Conservation (phyloP, 64 coral and sea anemone genomes). For the Pocillopora damicornis region DNA sequence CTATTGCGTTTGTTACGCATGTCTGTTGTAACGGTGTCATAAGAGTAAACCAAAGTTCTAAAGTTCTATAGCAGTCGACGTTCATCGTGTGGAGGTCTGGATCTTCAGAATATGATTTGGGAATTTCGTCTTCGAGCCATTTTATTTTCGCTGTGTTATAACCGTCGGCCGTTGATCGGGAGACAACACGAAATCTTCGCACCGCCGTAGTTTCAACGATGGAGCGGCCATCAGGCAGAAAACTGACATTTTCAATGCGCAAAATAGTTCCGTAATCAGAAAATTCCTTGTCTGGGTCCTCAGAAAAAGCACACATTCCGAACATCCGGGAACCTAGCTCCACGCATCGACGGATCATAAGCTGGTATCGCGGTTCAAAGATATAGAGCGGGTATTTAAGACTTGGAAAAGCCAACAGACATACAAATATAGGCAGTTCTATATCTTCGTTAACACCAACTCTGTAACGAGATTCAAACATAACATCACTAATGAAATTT, state of each 20-base stretch:
- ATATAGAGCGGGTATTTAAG: slow-evolving; percentile 85
- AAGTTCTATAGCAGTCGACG: slow-evolving; percentile 42
- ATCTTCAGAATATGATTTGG: slow-evolving; percentile 31
- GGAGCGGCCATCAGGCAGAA: slow-evolving; percentile 78
- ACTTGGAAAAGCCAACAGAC: slow-evolving; percentile 78
- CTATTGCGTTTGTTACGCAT: slow-evolving; percentile 79
- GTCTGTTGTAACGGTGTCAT: slow-evolving; percentile 59
- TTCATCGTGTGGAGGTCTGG: slow-evolving; percentile 48
- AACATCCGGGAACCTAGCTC: slow-evolving; percentile 86
- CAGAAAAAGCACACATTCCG: slow-evolving; percentile 68
- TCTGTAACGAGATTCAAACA: slow-evolving; percentile 33
- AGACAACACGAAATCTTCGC: slow-evolving; percentile 66
- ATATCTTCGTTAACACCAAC: slow-evolving; percentile 39
- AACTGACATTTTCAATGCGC: slow-evolving; percentile 55
- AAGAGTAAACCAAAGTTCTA: slow-evolving; percentile 71
- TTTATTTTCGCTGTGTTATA: slow-evolving; percentile 75
- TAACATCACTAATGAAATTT: background rate
- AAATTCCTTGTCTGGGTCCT: slow-evolving; percentile 26
- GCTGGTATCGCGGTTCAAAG: slow-evolving; percentile 80
- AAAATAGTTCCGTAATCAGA: slow-evolving; percentile 82
- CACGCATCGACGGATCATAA: slow-evolving; percentile 87
- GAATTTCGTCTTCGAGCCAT: slow-evolving; percentile 81
- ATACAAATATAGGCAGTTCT: slow-evolving; percentile 89
- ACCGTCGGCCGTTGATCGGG: slow-evolving; percentile 52
- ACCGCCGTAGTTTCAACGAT: slow-evolving; percentile 78